A percentile compares a stretch with the other conserved stretches of the same genome.
These are phyloP conservation scores for Drosophila asahinai DNA, from an alignment of 1,140 invertebrate genomes.

Conservation along the genomic window DNA sequence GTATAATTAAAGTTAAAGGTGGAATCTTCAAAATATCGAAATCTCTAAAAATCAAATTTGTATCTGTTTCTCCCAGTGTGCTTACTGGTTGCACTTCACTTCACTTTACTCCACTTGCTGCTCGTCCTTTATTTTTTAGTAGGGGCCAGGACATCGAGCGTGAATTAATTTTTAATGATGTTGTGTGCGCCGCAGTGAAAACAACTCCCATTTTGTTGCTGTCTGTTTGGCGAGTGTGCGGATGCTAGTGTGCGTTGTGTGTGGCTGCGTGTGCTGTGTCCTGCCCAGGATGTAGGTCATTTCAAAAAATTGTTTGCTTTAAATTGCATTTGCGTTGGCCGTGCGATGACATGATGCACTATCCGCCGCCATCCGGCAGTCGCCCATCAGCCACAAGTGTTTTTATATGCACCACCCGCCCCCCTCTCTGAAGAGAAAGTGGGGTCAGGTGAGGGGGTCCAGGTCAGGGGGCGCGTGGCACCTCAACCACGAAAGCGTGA, in stretches of 20 bases:
- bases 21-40: background rate
- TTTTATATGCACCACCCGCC: slow-evolving; percentile 38
- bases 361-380: slow-evolving; percentile 38
- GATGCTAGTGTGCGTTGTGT: slow-evolving; percentile 25
- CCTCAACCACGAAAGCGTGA: slow-evolving; percentile 27
- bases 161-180: slow-evolving; percentile 84
- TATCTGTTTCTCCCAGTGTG: slow-evolving; percentile 5
- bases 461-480: slow-evolving; percentile 11
- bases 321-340: slow-evolving; percentile 79
- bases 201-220: slow-evolving; percentile 66
- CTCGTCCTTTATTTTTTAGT: slow-evolving; percentile 33
- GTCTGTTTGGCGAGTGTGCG: slow-evolving; percentile 44
- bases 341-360: slow-evolving; percentile 63
- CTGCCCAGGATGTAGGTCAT: slow-evolving; percentile 77
- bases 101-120: slow-evolving; percentile 12
- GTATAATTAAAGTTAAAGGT: too few relatives aligned
- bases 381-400: slow-evolving; percentile 73
- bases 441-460: slow-evolving; percentile 7
- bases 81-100: slow-evolving; percentile 23
- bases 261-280: slow-evolving; percentile 41
- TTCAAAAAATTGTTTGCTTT: slow-evolving; percentile 82
- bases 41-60: background rate
- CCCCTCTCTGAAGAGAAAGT: background rate
- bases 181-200: slow-evolving; percentile 67
- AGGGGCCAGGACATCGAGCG: slow-evolving; percentile 73